A percentile compares a stretch with the other conserved stretches of the same genome.
Evolutionary conservation across 1,140 invertebrate genomes (phyloP).

Genomic region (Whitmania pigra): DNA sequence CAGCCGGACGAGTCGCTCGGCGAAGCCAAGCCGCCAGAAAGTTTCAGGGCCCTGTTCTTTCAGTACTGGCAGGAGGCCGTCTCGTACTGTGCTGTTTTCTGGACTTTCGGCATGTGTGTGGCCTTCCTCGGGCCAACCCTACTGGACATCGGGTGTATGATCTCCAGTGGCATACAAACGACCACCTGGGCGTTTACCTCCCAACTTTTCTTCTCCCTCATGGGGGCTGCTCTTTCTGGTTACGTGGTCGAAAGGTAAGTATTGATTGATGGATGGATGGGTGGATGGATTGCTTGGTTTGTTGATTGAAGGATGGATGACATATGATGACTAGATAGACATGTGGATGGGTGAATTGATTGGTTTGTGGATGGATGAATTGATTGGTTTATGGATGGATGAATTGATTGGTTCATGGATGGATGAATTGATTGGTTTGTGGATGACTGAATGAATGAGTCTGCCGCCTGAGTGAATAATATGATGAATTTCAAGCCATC

Average conservation of each 20-base stretch:
- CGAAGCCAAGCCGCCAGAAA: background rate
- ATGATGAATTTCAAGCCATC: no score
- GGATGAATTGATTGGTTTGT: no score
- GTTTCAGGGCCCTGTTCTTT: conserved; percentile 40
- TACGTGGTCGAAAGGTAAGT: conserved; percentile 43
- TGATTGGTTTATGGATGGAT: background rate
- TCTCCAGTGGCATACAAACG: conserved; percentile 39
- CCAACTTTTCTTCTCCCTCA: conserved; percentile 44
- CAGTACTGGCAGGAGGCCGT: conserved; percentile 41
- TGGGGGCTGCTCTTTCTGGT: conserved; percentile 45
- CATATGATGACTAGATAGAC: conserved; percentile 2
- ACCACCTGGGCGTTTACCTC: conserved; percentile 48
- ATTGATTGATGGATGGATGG: background rate
- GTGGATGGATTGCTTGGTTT: background rate
- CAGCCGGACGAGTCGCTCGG: no score
- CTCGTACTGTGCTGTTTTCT: conserved; percentile 44
- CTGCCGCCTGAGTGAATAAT: no score
- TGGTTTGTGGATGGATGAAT: background rate
- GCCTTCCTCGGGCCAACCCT: conserved; percentile 46
- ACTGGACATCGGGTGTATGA: conserved; percentile 45
- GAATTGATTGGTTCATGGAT: background rate
- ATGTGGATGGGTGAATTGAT: no score
- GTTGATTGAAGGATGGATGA: no score
- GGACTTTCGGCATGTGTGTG: conserved; percentile 47
- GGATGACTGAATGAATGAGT: no score